Percentiles rank a stretch among this genome's conserved stretches.
Evolutionary conservation across 1,140 invertebrate species (phyloP).

Genomic region (Pseudachorutes palmiensis): DNA sequence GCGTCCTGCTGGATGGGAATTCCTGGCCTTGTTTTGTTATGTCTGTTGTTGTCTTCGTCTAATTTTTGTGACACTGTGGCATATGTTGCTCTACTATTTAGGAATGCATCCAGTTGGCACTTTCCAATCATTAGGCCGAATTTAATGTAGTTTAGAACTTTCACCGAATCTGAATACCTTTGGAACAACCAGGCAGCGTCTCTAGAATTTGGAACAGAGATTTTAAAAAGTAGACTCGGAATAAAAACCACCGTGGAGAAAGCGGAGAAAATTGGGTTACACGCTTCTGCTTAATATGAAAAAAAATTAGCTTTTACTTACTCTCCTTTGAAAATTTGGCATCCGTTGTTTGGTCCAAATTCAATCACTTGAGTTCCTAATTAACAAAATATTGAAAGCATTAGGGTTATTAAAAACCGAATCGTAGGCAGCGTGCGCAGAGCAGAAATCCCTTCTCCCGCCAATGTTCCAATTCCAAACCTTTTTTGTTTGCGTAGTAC

Average conservation of each 20-base stretch:
- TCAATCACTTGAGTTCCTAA: conserved; percentile 29
- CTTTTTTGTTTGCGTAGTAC: too few species aligned
- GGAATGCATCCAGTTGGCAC: conserved; percentile 25
- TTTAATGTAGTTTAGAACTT: conserved; percentile 16
- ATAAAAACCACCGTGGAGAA: neutral
- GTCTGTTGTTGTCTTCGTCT: neutral
- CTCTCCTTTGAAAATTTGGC: conserved; percentile 25
- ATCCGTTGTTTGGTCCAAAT: conserved; percentile 19
- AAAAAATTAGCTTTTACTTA: conserved; percentile 25
- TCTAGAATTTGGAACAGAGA: neutral
- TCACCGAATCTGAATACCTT: conserved; percentile 15
- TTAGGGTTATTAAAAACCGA: too few species aligned
- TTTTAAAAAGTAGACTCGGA: neutral
- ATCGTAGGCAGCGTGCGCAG: too few species aligned
- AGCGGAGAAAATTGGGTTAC: too few species aligned
- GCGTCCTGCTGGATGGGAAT: too few species aligned
- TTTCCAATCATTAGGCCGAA: conserved; percentile 27
- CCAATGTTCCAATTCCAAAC: too few species aligned
- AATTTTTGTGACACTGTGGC: neutral
- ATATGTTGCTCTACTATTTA: conserved; percentile 5
- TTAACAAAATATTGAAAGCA: neutral
- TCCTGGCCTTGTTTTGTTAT: neutral
- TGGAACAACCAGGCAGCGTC: neutral
- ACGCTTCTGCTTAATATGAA: too few species aligned
- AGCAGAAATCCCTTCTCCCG: too few species aligned